phyloP scores from a whole-genome alignment of 2,797 vertebrate genomes.

The Hypotaenidia okinawae region DNA sequence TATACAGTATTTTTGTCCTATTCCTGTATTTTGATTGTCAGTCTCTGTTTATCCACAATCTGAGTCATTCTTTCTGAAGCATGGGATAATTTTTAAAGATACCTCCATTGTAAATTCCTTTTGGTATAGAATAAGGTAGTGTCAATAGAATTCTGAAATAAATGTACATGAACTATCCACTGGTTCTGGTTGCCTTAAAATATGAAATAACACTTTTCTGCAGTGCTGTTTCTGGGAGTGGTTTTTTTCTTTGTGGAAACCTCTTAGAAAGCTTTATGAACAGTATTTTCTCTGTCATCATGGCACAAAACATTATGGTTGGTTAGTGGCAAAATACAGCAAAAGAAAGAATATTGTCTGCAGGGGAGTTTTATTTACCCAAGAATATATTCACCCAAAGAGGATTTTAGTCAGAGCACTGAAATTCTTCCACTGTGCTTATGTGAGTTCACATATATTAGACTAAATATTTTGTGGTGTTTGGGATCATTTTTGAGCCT shows the following conservation, averaged over 20 bases:
- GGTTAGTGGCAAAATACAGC: background rate
- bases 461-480: background rate
- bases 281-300: background rate
- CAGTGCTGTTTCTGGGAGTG: background rate
- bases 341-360: background rate
- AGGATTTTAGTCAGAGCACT: background rate
- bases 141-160: background rate
- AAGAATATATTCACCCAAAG: background rate
- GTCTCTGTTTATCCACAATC: background rate
- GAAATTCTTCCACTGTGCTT: background rate
- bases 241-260: background rate
- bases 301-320: background rate
- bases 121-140: background rate
- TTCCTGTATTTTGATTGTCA: background rate
- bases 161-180: background rate
- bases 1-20: background rate
- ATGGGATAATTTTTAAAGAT: background rate
- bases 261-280: background rate
- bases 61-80: background rate
- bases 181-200: background rate
- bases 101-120: background rate
- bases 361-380: background rate
- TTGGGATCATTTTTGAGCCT: background rate
- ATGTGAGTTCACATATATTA: accelerated
- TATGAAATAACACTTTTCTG: background rate